phyloP scores from a whole-genome alignment of 2,797 vertebrate species.

The Sciurus carolinensis region DNA sequence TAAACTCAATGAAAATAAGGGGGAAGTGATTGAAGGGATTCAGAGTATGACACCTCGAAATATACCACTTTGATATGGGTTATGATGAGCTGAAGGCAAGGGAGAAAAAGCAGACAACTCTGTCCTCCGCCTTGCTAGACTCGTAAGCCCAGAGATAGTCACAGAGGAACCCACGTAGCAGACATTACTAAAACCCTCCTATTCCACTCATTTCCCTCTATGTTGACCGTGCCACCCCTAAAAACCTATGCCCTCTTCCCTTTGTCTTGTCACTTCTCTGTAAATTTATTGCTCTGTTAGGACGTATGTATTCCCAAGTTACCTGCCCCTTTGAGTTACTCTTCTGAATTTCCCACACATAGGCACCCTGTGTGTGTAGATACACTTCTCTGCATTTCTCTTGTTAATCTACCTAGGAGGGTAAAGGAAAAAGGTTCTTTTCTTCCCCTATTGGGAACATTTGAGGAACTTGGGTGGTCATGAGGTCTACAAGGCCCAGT shows the following conservation, averaged over 20 bases:
- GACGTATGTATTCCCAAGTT: neutral
- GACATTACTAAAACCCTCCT: neutral
- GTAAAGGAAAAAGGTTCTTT: neutral
- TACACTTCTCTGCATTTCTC: neutral
- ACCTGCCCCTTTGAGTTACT: neutral
- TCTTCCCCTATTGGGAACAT: neutral
- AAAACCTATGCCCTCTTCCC: neutral
- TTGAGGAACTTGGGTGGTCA: neutral
- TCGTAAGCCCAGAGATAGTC: neutral
- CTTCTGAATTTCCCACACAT: neutral
- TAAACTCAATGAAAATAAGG: neutral
- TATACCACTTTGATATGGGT: neutral
- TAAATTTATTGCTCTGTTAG: neutral
- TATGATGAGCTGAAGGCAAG: neutral
- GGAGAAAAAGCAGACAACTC: neutral
- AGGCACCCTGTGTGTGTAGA: neutral
- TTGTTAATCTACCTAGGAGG: neutral
- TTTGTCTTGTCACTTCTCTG: neutral
- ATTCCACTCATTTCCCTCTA: neutral
- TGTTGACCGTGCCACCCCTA: neutral
- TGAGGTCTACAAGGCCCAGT: neutral
- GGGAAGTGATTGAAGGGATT: neutral
- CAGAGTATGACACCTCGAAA: neutral
- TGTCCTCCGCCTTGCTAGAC: neutral
- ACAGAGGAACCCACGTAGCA: neutral